Evolutionary conservation across 2,888 invertebrate genomes (phyloP).

Genomic region (Pollenia griseotomentosa): DNA sequence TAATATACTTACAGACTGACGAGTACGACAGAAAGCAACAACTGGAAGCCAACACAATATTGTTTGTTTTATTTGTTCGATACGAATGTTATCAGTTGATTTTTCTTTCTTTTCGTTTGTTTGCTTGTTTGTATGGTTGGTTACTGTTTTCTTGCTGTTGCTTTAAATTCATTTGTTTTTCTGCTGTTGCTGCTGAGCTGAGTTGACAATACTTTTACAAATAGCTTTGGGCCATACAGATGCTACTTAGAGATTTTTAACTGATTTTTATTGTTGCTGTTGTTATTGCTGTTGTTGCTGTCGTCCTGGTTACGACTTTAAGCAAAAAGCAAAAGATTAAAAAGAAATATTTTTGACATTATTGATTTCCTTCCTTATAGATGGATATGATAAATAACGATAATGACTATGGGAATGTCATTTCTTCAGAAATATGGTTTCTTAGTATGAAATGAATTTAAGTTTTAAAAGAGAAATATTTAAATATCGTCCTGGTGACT

Average conservation of each 20-base stretch:
- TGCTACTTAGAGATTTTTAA: constrained; percentile 55
- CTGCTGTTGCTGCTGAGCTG: constrained; percentile 58
- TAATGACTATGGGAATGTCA: constrained; percentile 56
- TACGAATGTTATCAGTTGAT: constrained; percentile 60
- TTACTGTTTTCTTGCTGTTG: constrained; percentile 22
- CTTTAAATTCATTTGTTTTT: constrained; percentile 55
- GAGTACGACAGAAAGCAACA: constrained; percentile 7
- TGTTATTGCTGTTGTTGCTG: neutral
- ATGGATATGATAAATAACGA: constrained; percentile 66
- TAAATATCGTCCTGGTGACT: constrained; percentile 10
- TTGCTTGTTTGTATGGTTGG: neutral
- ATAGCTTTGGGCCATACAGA: constrained; percentile 68
- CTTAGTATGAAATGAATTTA: constrained; percentile 9
- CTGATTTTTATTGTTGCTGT: constrained; percentile 6
- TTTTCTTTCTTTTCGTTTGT: constrained; percentile 10
- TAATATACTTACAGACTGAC: constrained; percentile 27
- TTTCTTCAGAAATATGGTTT: constrained; percentile 36
- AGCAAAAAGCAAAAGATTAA: constrained; percentile 40
- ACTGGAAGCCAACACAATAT: constrained; percentile 40
- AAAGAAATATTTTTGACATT: constrained; percentile 60
- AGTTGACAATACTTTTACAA: constrained; percentile 68
- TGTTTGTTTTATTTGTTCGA: constrained; percentile 44
- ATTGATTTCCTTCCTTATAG: constrained; percentile 63
- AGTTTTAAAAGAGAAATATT: neutral
- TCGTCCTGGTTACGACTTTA: constrained; percentile 11